Evolutionary conservation across 2,797 vertebrate genomes (phyloP).

Genomic region (Hydrophis major): DNA sequence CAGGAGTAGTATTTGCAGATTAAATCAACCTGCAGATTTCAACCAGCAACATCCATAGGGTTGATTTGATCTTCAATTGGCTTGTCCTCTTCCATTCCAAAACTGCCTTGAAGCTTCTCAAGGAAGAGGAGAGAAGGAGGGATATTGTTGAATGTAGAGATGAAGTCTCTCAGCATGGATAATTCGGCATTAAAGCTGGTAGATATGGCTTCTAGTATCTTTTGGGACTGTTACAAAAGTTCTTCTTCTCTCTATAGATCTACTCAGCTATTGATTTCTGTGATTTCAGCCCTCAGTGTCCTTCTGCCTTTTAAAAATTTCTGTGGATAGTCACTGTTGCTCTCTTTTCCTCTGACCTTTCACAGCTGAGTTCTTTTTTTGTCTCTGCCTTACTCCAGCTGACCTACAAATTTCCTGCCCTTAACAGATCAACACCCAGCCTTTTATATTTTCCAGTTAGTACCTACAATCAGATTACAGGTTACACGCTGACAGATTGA

Average conservation of each 20-base stretch:
- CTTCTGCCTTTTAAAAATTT: not conserved
- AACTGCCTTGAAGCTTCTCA: not conserved
- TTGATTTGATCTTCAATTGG: not conserved
- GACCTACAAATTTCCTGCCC: not conserved
- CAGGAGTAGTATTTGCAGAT: not conserved
- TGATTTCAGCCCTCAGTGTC: not conserved
- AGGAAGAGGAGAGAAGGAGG: not conserved
- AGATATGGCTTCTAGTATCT: not conserved
- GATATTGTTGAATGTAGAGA: not conserved
- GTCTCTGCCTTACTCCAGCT: not conserved
- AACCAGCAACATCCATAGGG: not conserved
- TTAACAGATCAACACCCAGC: not conserved
- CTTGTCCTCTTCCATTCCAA: not conserved
- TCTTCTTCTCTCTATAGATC: not conserved
- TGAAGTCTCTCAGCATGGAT: not conserved
- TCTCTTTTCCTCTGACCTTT: not conserved
- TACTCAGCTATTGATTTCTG: not conserved
- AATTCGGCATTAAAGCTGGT: not conserved
- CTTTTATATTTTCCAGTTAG: not conserved
- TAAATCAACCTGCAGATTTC: not conserved
- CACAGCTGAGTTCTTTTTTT: not conserved
- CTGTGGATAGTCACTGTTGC: not conserved
- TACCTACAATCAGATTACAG: not conserved
- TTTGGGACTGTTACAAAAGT: not conserved
- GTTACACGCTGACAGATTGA: not conserved